phyloP scores from a whole-genome alignment of 2,797 vertebrate species.

The Morus bassanus region DNA sequence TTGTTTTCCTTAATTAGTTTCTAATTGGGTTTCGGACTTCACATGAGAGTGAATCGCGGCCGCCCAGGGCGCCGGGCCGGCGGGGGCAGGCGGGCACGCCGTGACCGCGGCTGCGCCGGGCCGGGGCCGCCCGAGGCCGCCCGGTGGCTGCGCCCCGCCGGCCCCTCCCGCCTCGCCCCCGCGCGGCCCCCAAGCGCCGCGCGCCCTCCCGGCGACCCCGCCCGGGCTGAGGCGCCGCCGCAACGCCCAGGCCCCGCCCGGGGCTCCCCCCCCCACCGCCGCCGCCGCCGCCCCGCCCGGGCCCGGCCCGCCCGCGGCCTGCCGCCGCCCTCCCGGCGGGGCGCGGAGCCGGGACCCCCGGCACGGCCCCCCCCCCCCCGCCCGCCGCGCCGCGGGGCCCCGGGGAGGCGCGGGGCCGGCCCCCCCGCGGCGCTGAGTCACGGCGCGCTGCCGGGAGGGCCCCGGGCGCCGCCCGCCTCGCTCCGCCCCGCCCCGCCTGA shows the following conservation, averaged over 20 bases:
- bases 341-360: background rate
- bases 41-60: background rate
- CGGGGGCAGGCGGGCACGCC: too few relatives aligned
- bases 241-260: too few relatives aligned
- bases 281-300: background rate
- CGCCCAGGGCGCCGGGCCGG: background rate
- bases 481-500: background rate
- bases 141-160: too few relatives aligned
- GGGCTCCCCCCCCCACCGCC: too few relatives aligned
- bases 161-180: too few relatives aligned
- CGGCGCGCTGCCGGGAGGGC: background rate
- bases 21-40: background rate
- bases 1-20: background rate
- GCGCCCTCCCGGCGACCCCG: too few relatives aligned
- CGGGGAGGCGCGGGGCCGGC: background rate
- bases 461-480: background rate
- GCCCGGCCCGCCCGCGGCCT: background rate
- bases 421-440: background rate
- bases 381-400: background rate
- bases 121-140: too few relatives aligned
- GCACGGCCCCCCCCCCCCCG: background rate
- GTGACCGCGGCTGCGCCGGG: too few relatives aligned
- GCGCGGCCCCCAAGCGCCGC: too few relatives aligned
- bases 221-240: too few relatives aligned
- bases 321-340: too few relatives aligned